phyloP scores from a whole-genome alignment of 2,888 invertebrate species.

The Argynnis bischoffii region DNA sequence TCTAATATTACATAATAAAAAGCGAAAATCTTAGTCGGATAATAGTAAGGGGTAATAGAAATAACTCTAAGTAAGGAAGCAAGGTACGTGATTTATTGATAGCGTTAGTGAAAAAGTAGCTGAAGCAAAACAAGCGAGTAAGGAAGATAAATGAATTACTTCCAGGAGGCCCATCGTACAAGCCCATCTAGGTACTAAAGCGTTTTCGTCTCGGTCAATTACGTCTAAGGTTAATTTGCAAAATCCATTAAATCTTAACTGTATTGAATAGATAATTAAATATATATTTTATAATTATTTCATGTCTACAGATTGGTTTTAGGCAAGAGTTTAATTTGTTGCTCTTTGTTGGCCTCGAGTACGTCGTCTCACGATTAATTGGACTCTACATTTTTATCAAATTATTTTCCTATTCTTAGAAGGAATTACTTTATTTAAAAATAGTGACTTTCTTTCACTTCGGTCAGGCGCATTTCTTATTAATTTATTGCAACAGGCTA shows the following conservation, averaged over 20 bases:
- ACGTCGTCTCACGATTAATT: no score
- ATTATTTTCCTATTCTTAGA: no score
- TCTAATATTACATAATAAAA: neutral
- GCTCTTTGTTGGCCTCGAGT: no score
- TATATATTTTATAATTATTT: neutral
- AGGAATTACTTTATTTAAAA: no score
- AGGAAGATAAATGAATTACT: slow-evolving; percentile 77
- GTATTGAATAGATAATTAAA: neutral
- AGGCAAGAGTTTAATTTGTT: no score
- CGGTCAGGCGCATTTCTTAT: no score
- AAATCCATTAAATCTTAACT: slow-evolving; percentile 15
- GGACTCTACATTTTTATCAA: no score
- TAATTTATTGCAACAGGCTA: no score
- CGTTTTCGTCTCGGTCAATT: slow-evolving; percentile 46
- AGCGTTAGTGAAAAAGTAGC: slow-evolving; percentile 61
- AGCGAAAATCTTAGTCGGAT: slow-evolving; percentile 8
- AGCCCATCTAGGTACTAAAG: slow-evolving; percentile 32
- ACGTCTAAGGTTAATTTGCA: slow-evolving; percentile 41
- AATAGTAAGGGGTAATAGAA: slow-evolving; percentile 51
- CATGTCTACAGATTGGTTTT: neutral
- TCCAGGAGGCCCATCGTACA: slow-evolving; percentile 50
- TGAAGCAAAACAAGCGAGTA: slow-evolving; percentile 69
- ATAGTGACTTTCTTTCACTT: no score
- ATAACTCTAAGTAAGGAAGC: slow-evolving; percentile 66
- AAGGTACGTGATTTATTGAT: slow-evolving; percentile 76